phyloP scores from a whole-genome alignment of 2,113 vertebrate species.

The Micronisus gabar region DNA sequence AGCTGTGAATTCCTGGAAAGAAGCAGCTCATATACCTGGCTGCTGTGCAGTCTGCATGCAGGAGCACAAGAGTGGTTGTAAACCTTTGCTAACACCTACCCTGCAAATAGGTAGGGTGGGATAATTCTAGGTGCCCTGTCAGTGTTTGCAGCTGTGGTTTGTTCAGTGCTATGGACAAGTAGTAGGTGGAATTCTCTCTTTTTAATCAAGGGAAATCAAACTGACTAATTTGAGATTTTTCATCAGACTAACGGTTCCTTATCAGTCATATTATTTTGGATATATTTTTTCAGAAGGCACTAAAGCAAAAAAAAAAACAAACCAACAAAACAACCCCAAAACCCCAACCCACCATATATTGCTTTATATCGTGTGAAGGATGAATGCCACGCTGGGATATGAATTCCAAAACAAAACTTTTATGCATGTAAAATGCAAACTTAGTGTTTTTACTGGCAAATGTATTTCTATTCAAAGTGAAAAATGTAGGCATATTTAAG shows the following conservation, averaged over 20 bases:
- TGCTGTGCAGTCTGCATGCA: neutral
- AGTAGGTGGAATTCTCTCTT: neutral
- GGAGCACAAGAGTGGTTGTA: neutral
- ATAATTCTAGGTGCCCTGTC: neutral
- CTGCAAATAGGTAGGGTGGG: neutral
- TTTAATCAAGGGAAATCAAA: neutral
- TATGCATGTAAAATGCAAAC: neutral
- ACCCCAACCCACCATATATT: neutral
- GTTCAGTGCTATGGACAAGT: neutral
- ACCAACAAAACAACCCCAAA: neutral
- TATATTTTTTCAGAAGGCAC: neutral
- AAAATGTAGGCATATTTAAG: constrained; percentile 14
- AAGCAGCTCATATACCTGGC: neutral
- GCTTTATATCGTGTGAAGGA: neutral
- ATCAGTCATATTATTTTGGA: neutral
- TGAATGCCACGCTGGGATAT: neutral
- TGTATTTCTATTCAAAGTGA: neutral
- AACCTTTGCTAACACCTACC: accelerated
- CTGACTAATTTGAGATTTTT: neutral
- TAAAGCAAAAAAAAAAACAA: neutral
- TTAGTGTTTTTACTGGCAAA: neutral
- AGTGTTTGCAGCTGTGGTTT: neutral
- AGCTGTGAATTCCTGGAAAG: neutral
- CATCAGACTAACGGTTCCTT: neutral
- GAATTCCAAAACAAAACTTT: neutral